Evolutionary conservation across 2,113 vertebrate genomes (phyloP).

Genomic region (Theristicus caerulescens): DNA sequence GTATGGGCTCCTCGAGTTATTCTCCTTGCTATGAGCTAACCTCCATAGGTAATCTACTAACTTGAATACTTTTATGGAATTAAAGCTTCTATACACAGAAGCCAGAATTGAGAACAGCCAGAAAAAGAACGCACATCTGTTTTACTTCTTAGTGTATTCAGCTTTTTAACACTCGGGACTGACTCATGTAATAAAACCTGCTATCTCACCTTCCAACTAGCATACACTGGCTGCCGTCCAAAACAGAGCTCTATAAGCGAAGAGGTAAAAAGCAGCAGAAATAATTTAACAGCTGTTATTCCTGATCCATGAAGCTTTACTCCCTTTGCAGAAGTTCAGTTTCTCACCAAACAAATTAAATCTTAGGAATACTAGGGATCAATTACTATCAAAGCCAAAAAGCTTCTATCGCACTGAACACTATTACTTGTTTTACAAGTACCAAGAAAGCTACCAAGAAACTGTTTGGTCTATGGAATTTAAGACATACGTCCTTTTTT

Average conservation of each 20-base stretch:
- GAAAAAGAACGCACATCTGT: not conserved
- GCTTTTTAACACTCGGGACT: not conserved
- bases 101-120: not conserved
- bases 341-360: not conserved
- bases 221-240: not conserved
- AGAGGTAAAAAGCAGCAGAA: not conserved
- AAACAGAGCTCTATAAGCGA: not conserved
- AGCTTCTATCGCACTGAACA: not conserved
- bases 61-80: not conserved
- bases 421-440: not conserved
- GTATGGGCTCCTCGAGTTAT: fast-evolving
- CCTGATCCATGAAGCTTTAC: not conserved
- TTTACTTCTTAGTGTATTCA: not conserved
- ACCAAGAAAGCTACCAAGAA: not conserved
- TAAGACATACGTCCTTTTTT: not conserved
- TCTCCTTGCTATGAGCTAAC: not conserved
- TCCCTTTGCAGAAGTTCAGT: not conserved
- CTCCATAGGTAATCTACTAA: not conserved
- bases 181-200: slow-evolving; percentile 3
- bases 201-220: slow-evolving; percentile 30
- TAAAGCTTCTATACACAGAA: not conserved
- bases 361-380: not conserved
- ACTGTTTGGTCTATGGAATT: not conserved
- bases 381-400: not conserved
- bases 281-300: slow-evolving; percentile 18